Base-by-base conservation (phyloP, 1,140 invertebrate genomes). In the Camponotus floridanus region DNA sequence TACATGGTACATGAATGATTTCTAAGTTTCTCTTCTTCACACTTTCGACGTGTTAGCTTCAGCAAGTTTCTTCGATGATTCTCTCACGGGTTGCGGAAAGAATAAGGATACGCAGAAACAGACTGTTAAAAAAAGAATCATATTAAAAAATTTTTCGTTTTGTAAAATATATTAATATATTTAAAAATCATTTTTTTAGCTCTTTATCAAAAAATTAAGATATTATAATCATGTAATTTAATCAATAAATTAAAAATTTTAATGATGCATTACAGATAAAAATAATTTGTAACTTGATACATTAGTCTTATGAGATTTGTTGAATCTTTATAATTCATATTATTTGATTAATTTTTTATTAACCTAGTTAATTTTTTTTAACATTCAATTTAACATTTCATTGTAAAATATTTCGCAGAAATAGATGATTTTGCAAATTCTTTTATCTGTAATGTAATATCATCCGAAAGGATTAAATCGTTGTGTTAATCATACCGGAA, bases 71-170 rank as follows among this genome's bases (percentile, higher is more conserved):
- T 90, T 84, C n/a, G 86, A 13, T 18, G 89, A 57, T 71, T 84
- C 36, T 36, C 55, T 88, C 18, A 91, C 61, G 0, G 91, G 88
- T 70, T 87, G 90, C 2, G 90, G 91, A 31, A 90, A 78, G 31
- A 91, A 87, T 21, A 94, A 71, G 4, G 90, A 86, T 61, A 92
- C 7, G 33, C 91, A 74, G n/a, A 89, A 42, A 57, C 93, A 94
- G 74, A 86, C 91, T 78, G 62, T 9, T 11, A 33, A 48, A 48
- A 74, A 59, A n/a, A 59, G 42, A 18, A 45, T 39, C n/a, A 18
- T 6, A 21, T 45, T 8, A 51, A 8, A 90, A 86, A 4, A 51
- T 26, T 26, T 26, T 26, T 26, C 18, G n/a, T 15, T 15, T 3
- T 48, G 45, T 13, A 48, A 4, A 15, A 48, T 26, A 48, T 51